These are phyloP conservation scores for Hemaris fuciformis DNA, from an alignment of 2,888 invertebrate genomes.

Conservation along the genomic window DNA sequence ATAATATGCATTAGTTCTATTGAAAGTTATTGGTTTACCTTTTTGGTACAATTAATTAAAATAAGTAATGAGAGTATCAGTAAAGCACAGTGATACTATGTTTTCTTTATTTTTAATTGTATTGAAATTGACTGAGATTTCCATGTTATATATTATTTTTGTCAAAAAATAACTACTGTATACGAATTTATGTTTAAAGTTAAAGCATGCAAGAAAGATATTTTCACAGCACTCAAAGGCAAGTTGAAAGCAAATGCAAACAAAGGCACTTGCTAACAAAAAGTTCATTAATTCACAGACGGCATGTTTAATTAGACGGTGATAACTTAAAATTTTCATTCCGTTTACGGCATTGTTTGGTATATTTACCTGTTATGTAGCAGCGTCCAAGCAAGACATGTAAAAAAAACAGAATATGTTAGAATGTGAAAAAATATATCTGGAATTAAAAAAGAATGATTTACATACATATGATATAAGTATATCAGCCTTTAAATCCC, in stretches of 20 bases:
- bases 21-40: no score
- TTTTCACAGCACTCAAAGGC: neutral
- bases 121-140: no score
- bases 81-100: no score
- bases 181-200: neutral
- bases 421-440: neutral
- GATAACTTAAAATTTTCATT: neutral
- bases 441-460: no score
- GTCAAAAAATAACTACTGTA: neutral
- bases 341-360: neutral
- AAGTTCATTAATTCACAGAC: neutral
- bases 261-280: neutral
- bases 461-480: no score
- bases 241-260: neutral
- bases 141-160: no score
- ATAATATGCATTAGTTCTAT: no score
- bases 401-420: constrained; percentile 13
- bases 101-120: no score
- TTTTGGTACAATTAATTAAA: no score
- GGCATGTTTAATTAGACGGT: neutral
- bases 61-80: no score
- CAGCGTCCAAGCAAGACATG: constrained; percentile 17
- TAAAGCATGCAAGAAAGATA: neutral
- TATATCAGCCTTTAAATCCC: no score
- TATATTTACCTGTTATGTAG: constrained; percentile 19